Conservation (phyloP, 2,113 vertebrate genomes). For the Cyprinodon tularosa region DNA sequence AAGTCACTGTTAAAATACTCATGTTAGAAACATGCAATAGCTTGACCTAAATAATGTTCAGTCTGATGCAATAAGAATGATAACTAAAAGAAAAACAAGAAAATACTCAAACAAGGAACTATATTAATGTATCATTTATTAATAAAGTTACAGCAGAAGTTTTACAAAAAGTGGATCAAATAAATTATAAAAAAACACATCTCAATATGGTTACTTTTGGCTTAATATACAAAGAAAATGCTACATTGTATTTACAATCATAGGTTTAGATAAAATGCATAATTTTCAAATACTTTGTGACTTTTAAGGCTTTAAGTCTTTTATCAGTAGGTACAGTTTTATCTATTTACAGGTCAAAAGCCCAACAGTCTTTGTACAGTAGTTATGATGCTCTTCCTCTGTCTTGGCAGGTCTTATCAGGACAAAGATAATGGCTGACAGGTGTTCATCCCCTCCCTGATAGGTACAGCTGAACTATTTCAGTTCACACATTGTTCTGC, state of each 20-base stretch:
- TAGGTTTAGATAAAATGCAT: not conserved
- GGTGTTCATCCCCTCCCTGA: not conserved
- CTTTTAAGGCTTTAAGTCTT: not conserved
- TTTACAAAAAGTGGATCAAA: not conserved
- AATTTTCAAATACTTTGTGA: not conserved
- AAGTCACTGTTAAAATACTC: too few relatives aligned
- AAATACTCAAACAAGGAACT: not conserved
- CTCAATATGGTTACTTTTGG: too few relatives aligned
- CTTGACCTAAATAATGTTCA: not conserved
- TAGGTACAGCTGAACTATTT: not conserved
- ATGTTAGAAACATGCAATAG: too few relatives aligned
- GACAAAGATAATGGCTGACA: not conserved
- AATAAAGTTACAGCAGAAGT: not conserved
- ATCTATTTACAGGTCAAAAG: not conserved
- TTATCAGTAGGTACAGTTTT: not conserved
- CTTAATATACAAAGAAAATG: too few relatives aligned
- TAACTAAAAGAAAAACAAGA: too few relatives aligned
- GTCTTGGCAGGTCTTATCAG: not conserved
- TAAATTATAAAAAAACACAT: not conserved
- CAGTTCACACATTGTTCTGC: not conserved
- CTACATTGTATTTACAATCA: too few relatives aligned
- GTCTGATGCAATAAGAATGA: too few relatives aligned
- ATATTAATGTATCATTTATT: not conserved
- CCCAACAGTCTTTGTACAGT: not conserved
- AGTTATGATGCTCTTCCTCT: not conserved